These are phyloP conservation scores for Epinephelus malabaricus DNA, from an alignment of 2,797 vertebrate species.

Conservation along the genomic window DNA sequence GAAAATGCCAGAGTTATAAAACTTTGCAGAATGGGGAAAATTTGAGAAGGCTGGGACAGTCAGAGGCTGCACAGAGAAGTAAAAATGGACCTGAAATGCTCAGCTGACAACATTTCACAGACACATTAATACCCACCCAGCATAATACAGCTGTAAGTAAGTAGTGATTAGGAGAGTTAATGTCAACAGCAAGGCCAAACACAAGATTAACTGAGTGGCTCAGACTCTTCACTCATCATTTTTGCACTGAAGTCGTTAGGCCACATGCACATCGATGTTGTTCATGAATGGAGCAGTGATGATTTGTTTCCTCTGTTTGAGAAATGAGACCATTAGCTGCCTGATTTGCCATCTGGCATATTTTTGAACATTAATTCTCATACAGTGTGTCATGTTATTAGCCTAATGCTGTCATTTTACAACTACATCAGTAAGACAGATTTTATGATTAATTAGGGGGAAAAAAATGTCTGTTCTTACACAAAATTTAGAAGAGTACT, in stretches of 20 bases:
- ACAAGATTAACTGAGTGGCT: neutral
- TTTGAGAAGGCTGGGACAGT: neutral
- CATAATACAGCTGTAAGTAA: neutral
- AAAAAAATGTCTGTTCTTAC: neutral
- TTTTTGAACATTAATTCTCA: neutral
- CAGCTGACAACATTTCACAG: neutral
- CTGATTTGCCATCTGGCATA: conserved; percentile 3
- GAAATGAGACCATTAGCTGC: conserved; percentile 7
- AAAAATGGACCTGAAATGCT: neutral
- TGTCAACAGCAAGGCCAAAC: neutral
- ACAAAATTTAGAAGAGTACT: neutral
- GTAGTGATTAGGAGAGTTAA: neutral
- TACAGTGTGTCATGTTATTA: neutral
- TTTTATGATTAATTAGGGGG: neutral
- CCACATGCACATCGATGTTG: conserved; percentile 7
- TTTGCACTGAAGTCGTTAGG: neutral
- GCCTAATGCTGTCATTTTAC: neutral
- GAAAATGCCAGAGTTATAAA: neutral
- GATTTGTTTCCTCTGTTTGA: neutral
- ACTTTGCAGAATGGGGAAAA: conserved; percentile 2
- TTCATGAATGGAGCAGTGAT: neutral
- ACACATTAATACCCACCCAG: neutral
- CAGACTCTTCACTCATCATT: neutral
- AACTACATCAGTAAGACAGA: neutral
- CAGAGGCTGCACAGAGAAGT: neutral